Evolutionary conservation across 2,888 invertebrate genomes (phyloP), one percentile per base, ranked within the genome.

Genomic region (Pandemis heparana): DNA sequence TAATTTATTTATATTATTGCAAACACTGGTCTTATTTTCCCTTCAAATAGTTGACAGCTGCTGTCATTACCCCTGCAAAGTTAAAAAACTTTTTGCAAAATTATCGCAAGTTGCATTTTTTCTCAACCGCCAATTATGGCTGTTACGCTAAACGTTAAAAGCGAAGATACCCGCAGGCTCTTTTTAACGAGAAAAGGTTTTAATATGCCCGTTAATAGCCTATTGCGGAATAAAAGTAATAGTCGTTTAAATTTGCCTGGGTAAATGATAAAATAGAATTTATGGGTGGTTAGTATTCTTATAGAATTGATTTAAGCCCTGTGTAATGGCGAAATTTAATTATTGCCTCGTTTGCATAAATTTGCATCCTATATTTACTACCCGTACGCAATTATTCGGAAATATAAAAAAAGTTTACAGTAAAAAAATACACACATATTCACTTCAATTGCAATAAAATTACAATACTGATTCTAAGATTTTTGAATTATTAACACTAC

Each of bases 141-240:
- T 48, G 64, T 69, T 73, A 69, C 59, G 62, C 66, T 48, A 53
- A 71, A 66, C 61, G 51, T 8, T 10, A 60, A 65, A 43, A 70
- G 63, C 56, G 56, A 67, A 67, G 46, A 51, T 43, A 12, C 69
- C 73, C 65, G 16, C 9, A 12, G 69, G 74, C 65, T 60, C 51
- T 53, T 70, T 53, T 53, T 65, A 70, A 70, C 69, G 61, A 74
- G 69, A 59, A 63, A 48, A 62, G 39, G 41, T 39, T 46, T 69
- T 69, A 72, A 63, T 61, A 43, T 41, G 39, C 12, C 6, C 53
- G 63, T 73, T 73, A 73, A 75, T 66, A 73, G 61, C 46, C 32
- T 66, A 60, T 70, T 75, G 75, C 75, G 60, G 53, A 62, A 75
- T 73, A 70, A 70, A 70, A 43, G 32, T 72, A 62, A 59, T 62